Conservation (phyloP, 2,797 vertebrate genomes). For the Thaleichthys pacificus region DNA sequence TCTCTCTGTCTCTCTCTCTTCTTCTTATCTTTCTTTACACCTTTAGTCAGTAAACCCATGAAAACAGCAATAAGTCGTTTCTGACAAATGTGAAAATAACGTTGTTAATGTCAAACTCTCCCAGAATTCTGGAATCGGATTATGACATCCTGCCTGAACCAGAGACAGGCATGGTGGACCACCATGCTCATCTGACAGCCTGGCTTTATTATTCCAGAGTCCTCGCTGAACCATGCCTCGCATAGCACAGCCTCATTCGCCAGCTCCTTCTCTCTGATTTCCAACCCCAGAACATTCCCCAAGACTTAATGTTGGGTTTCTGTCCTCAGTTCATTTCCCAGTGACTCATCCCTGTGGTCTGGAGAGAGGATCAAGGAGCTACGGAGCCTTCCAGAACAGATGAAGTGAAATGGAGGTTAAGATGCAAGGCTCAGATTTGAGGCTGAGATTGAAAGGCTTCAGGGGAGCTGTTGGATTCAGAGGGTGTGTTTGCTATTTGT, state of each 20-base stretch:
- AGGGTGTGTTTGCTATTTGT: neutral
- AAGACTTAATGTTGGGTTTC: conserved; percentile 39
- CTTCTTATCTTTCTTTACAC: neutral
- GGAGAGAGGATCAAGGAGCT: conserved; percentile 64
- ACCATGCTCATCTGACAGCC: conserved; percentile 65
- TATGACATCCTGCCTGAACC: neutral
- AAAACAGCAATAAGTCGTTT: no score
- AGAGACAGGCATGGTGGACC: conserved; percentile 49
- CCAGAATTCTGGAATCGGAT: no score
- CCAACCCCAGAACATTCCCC: conserved; percentile 26
- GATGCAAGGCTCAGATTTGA: conserved; percentile 45
- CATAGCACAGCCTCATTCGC: conserved; percentile 17
- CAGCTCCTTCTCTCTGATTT: conserved; percentile 17
- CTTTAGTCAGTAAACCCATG: no score
- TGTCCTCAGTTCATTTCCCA: conserved; percentile 62
- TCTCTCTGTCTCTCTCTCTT: neutral
- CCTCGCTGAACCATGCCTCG: conserved; percentile 11
- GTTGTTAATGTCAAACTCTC: no score
- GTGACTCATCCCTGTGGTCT: conserved; percentile 79
- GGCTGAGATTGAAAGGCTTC: conserved; percentile 29
- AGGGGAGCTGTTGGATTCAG: neutral
- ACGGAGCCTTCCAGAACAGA: conserved; percentile 52
- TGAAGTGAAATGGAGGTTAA: conserved; percentile 33
- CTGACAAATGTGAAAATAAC: no score
- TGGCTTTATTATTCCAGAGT: conserved; percentile 68